Evolutionary conservation across 2,113 vertebrate genomes (phyloP), one percentile per base, ranked within the genome.

Genomic region (Varanus komodoensis): DNA sequence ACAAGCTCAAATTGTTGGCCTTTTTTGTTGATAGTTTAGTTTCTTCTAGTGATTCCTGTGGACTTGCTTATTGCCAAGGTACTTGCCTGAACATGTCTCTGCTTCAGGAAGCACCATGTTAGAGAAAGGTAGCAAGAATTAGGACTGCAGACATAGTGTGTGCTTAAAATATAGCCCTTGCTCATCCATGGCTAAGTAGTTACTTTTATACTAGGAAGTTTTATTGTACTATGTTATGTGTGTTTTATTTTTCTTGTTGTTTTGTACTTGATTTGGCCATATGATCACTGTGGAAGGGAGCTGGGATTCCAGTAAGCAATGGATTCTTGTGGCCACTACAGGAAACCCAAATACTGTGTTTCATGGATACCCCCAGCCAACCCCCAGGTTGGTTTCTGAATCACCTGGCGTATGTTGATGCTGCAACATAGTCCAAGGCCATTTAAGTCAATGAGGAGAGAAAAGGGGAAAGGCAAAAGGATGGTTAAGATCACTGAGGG

Each of bases 21-120:
- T 90, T 84, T 87, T 64, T 89, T 78, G 25, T 93, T 94, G 92
- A 91, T 81, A 92, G 92, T 93, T 91, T 1, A 84, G 94, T 89
- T 87, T 87, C 89, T 93, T 52, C 64, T 15, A 89, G 89, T 91
- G 91, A 90, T 92, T 93, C 89, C 94, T 92, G 91, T 96, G 91
- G 96, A 95, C 93, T 94, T 93, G 75, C 93, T 95, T 94, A 83
- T 67, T 97, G 93, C 92, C 94, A 95, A 69, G 82, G 87, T 84
- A 87, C 93, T 92, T 96, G 94, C 93, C 96, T 93, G 57, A 88
- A 86, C 93, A 94, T 96, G 92, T 92, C 71, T 95, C 91, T 92
- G 91, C 91, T 95, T 81, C 91, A 94, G 91, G 75, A 52, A 92
- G 94, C 89, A 82, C 71, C 84, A 44, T 83, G 82, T 96, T 95